Conservation (phyloP, 2,888 invertebrate species). For the Trissolcus japonicus region DNA sequence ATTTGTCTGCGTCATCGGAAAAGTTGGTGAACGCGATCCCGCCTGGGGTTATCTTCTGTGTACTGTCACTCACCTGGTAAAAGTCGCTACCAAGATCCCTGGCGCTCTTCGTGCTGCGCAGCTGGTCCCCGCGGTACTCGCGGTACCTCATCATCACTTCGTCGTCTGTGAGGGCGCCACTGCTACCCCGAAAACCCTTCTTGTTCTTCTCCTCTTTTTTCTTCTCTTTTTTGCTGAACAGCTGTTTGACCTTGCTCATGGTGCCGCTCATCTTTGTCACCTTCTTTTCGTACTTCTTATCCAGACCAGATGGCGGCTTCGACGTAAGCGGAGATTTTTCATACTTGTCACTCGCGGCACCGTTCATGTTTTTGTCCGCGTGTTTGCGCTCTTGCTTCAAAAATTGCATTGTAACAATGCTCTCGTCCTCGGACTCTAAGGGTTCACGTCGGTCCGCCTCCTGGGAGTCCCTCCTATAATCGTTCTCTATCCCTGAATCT, state of each 20-base stretch:
- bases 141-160: slow-evolving; percentile 73
- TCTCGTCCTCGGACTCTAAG: slow-evolving; percentile 83
- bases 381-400: slow-evolving; percentile 86
- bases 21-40: slow-evolving; percentile 26
- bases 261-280: slow-evolving; percentile 72
- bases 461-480: slow-evolving; percentile 84
- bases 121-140: slow-evolving; percentile 73
- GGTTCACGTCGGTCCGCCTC: slow-evolving; percentile 70
- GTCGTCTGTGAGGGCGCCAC: slow-evolving; percentile 72
- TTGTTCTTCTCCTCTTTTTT: slow-evolving; percentile 80
- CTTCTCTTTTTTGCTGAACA: slow-evolving; percentile 85
- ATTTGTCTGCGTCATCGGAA: slow-evolving; percentile 38
- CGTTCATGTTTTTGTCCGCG: slow-evolving; percentile 81
- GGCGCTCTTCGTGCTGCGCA: slow-evolving; percentile 72
- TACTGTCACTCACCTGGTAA: slow-evolving; percentile 67
- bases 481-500: slow-evolving; percentile 89
- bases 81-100: slow-evolving; percentile 72
- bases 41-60: slow-evolving; percentile 7
- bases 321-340: slow-evolving; percentile 67
- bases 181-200: slow-evolving; percentile 66
- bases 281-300: slow-evolving; percentile 74
- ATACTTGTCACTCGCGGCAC: slow-evolving; percentile 54
- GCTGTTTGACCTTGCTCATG: slow-evolving; percentile 82
- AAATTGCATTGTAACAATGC: slow-evolving; percentile 82
- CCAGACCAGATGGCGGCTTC: slow-evolving; percentile 71